phyloP scores from a whole-genome alignment of 2,797 vertebrate genomes.

The Atherinosoma microstoma region DNA sequence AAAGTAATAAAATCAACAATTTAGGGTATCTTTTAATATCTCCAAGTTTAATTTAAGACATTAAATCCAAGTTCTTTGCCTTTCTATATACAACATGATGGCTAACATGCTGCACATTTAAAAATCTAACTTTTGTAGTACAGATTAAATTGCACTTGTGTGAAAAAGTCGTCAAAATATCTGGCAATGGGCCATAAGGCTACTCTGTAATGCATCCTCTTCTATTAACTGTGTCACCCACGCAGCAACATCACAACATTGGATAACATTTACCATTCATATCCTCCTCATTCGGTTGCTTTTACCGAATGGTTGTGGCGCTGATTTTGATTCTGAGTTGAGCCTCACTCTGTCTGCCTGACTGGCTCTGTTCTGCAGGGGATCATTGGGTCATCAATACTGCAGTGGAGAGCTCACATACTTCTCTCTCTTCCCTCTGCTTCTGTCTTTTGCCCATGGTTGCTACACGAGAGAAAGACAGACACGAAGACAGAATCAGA shows the following conservation, averaged over 20 bases:
- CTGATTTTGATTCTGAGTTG: conserved; percentile 77
- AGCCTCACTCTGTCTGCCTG: conserved; percentile 80
- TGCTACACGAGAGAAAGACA: conserved; percentile 65
- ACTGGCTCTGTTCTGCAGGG: conserved; percentile 83
- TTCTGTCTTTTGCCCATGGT: conserved; percentile 75
- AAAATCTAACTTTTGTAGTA: conserved; percentile 43
- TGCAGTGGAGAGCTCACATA: conserved; percentile 82
- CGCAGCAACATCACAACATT: conserved; percentile 64
- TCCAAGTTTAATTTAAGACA: conserved; percentile 20
- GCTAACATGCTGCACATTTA: neutral
- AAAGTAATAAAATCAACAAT: conserved; percentile 21
- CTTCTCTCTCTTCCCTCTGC: conserved; percentile 75
- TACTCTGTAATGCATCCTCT: conserved; percentile 63
- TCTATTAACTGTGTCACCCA: conserved; percentile 70
- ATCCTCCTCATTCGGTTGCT: conserved; percentile 57
- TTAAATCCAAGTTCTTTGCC: conserved; percentile 11
- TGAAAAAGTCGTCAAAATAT: conserved; percentile 46
- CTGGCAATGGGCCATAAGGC: conserved; percentile 64
- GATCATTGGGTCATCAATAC: conserved; percentile 85
- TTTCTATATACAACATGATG: neutral
- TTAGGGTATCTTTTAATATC: conserved; percentile 15
- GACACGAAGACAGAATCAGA: conserved; percentile 46
- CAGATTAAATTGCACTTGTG: conserved; percentile 45
- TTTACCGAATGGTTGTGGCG: conserved; percentile 61
- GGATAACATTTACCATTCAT: conserved; percentile 73